Evolutionary conservation across 2,888 invertebrate genomes (phyloP), one percentile per base, ranked within the genome.

Genomic region (Idaea biselata): DNA sequence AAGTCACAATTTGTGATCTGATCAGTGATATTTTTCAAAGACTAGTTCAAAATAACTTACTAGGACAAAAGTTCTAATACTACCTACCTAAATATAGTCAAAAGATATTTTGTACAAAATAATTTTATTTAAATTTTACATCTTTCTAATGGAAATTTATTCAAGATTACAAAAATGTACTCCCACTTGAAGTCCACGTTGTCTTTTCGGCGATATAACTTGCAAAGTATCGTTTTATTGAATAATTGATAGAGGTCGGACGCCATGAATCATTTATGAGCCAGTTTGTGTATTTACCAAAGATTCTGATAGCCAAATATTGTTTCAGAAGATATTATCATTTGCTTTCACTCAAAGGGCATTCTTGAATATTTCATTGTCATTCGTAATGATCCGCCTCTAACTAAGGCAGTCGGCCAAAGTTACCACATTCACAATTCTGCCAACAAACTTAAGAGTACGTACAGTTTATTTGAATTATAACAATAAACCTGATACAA

Each of bases 1-100:
- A 25, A 76, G 73, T 74, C 71, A 72, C 73, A 8, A 44, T 44
- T 44, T 11, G 44, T 44, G 44, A 44, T 44, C 68, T 67, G 63
- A 60, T 68, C 60, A 69, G 82, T 82, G 83, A 85, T 86, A 82
- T 81, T 82, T 86, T 88, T 86, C 71, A 44, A 89, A 86, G 91
- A 91, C 91, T 91, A 91, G 91, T 80, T 89, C 82, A 85, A 87
- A 87, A 86, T 85, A 88, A 90, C 86, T 88, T 90, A 89, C 89
- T 90, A 91, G 87, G 88, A 87, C 85, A 81, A 88, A 89, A 88
- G 82, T 77, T 78, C 88, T 90, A 87, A 78, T 64, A 71, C 88
- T 87, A 89, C 80, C 73, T 87, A 86, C 44, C 44, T 44, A 82
- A 82, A 67, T 86, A 87, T 86, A 86, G 85, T 88, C 88, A 85